Conservation (phyloP, 64 coral and sea anemone species). For the Montipora sp. region DNA sequence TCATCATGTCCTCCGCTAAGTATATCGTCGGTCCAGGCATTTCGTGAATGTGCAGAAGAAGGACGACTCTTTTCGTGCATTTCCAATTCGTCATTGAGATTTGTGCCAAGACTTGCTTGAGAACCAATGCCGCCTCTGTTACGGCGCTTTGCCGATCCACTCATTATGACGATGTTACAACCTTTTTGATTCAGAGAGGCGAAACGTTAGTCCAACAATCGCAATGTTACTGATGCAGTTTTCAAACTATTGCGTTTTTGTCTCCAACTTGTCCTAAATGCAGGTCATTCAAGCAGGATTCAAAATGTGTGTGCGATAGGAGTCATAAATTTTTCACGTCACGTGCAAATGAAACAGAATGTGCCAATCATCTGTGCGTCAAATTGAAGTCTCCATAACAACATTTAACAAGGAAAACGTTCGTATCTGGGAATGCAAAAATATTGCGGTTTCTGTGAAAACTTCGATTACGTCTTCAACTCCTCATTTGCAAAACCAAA, state of each 20-base stretch:
- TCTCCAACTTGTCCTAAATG: conserved; percentile 17
- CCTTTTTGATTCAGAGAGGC: conserved; percentile 34
- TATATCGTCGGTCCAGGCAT: conserved; percentile 93
- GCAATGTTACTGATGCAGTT: conserved; percentile 11
- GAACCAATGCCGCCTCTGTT: conserved; percentile 71
- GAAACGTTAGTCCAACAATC: neutral
- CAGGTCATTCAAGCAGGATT: conserved; percentile 1
- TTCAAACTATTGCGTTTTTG: neutral
- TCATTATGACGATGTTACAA: conserved; percentile 62
- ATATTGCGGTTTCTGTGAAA: conserved; percentile 20
- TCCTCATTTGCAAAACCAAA: neutral
- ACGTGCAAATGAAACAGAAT: conserved; percentile 5
- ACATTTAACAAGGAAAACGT: neutral
- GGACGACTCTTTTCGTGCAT: conserved; percentile 84
- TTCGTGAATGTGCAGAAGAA: conserved; percentile 85
- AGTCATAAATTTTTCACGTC: conserved; percentile 42
- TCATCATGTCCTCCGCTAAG: conserved; percentile 87
- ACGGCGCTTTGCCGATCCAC: conserved; percentile 77
- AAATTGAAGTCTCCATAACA: conserved; percentile 46
- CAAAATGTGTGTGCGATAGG: neutral
- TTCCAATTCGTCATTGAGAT: conserved; percentile 89
- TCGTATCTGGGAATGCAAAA: neutral
- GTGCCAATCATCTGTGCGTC: conserved; percentile 27
- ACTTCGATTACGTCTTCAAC: neutral
- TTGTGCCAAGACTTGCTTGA: conserved; percentile 92